These are phyloP conservation scores for Argyra leucocephala DNA, from an alignment of 2,888 invertebrate species.

Conservation along the genomic window DNA sequence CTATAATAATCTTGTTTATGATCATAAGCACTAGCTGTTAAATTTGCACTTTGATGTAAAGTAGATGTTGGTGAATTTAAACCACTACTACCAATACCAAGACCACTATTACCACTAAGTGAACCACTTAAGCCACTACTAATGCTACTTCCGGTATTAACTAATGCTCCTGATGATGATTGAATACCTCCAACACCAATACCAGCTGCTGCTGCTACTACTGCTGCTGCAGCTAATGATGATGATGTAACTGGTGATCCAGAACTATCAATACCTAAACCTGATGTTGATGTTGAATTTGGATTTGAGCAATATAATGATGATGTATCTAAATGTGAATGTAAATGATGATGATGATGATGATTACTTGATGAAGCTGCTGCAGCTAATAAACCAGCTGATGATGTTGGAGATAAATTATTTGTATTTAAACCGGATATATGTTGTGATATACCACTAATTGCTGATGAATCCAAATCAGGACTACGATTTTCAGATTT, in stretches of 20 bases:
- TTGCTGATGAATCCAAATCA: conserved; percentile 46
- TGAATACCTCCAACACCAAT: conserved; percentile 27
- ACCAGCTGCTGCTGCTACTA: conserved; percentile 20
- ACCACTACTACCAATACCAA: conserved; percentile 12
- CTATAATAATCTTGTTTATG: conserved; percentile 54
- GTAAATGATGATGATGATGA: conserved; percentile 9
- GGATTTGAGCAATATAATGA: conserved; percentile 25
- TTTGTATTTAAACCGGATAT: neutral
- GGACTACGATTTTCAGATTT: conserved; percentile 68
- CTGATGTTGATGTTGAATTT: conserved; percentile 17
- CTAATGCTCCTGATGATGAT: conserved; percentile 44
- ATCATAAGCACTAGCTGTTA: conserved; percentile 47
- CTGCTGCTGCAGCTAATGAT: conserved; percentile 14
- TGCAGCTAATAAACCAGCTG: conserved; percentile 27
- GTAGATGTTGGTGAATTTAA: conserved; percentile 28
- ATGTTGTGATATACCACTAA: conserved; percentile 8
- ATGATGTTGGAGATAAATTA: conserved; percentile 2
- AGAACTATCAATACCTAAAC: conserved; percentile 10
- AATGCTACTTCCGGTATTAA: conserved; percentile 20
- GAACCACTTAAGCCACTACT: conserved; percentile 24
- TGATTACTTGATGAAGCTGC: conserved; percentile 26
- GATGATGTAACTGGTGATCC: conserved; percentile 7
- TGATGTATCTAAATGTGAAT: conserved; percentile 22
- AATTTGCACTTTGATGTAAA: conserved; percentile 35
- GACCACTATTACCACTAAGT: conserved; percentile 22